Base-by-base conservation (phyloP, 2,113 vertebrate species). In the Entomyzon cyanotis region DNA sequence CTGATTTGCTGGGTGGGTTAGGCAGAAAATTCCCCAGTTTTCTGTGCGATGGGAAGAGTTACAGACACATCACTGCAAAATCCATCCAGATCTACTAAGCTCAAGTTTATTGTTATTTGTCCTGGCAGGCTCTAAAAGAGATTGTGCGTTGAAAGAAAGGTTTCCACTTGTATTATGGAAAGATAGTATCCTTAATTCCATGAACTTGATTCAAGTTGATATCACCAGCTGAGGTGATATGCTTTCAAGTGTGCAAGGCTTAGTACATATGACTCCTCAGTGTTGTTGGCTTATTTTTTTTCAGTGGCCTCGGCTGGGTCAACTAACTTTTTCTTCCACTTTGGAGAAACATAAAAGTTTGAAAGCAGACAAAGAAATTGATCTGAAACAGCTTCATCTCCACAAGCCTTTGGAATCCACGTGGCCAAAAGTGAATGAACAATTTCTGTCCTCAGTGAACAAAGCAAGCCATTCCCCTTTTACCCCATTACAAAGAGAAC, bases 261-360 rank as follows among this genome's bases (percentile, higher is more conserved):
- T 44, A 52, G 23, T 77, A 30, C 15, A 12, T 88, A 7, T n/a
- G 52, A 68, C 55, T 87, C 17, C 5, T 88, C 41, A 77, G 83
- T 42, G 10, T 56, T 5, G 79, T 65, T 49, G 33, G 9, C 10
- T 56, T 60, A 1, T 69, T 5, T 90, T 77, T 63, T n/a, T 84
- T 15, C 91, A 99, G 99, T 99, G 99, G 99, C 98, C 98, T 31
- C 95, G 95, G 11, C 75, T 99, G 78, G 99, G 99, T 11, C 97
- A 97, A 33, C 91, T 99, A 44, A 94, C 98, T 35, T 98, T 98
- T 89, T 97, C 97, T 56, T 98, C 90, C 31, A 91, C 95, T 30
- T 96, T 98, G 91, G 98, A 98, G 83, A 98, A 95, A 73, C 96
- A 95, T 21, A 98, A 97, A 71, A 69, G 96, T 21, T 96, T 98